Evolutionary conservation across 2,888 invertebrate genomes (phyloP).

Genomic region (Dicyrtoma fusca): DNA sequence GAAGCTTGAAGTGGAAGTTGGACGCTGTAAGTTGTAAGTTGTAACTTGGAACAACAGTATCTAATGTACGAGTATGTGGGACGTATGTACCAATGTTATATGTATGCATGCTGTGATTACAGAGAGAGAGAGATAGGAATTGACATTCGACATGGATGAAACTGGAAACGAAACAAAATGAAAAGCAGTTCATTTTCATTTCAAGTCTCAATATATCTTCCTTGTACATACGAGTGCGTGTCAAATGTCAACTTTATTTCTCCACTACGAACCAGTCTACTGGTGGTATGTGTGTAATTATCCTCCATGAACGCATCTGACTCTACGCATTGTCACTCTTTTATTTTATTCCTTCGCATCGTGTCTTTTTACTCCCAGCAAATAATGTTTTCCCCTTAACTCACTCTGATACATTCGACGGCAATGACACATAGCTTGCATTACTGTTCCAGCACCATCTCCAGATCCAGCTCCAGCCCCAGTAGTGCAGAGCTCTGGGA

Average conservation of each 20-base stretch:
- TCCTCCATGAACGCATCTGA: background rate
- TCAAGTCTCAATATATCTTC: constrained; percentile 2
- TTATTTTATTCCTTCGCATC: background rate
- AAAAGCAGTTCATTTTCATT: constrained; percentile 23
- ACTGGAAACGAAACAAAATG: background rate
- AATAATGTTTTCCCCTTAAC: no score
- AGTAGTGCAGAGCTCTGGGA: no score
- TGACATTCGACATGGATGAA: constrained; percentile 8
- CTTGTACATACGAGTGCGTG: background rate
- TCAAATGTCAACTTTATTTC: constrained; percentile 22
- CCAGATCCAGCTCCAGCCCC: background rate
- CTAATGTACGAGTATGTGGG: no score
- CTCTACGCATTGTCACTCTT: constrained; percentile 12
- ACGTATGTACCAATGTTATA: no score
- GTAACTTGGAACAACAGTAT: no score
- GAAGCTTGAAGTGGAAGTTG: no score
- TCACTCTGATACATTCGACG: no score
- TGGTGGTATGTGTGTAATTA: constrained; percentile 16
- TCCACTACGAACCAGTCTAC: background rate
- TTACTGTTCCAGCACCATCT: background rate
- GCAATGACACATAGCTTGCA: no score
- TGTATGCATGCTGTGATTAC: no score
- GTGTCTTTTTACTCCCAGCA: background rate
- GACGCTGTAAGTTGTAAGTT: no score
- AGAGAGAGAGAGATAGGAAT: background rate